Percentiles rank a stretch among this genome's conserved stretches.
Evolutionary conservation across 2,797 vertebrate genomes (phyloP).

Genomic region (Otus scops): DNA sequence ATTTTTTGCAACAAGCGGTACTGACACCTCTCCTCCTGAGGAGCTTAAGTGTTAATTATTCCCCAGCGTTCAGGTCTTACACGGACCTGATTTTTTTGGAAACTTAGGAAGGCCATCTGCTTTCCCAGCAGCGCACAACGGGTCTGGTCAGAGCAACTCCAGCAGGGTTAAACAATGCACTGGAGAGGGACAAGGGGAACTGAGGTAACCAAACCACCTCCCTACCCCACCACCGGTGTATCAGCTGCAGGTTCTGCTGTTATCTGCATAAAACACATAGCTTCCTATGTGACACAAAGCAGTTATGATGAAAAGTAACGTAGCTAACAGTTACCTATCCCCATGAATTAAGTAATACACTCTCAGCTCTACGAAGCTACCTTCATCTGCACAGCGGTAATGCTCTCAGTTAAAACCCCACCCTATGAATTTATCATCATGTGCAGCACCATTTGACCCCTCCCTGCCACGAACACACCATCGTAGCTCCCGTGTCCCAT

Average conservation of each 20-base stretch:
- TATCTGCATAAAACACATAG: rapidly evolving
- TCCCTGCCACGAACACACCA: not conserved
- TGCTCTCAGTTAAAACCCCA: not conserved
- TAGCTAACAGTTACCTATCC: not conserved
- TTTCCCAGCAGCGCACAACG: not conserved
- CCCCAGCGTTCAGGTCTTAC: not conserved
- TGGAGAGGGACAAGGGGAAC: not conserved
- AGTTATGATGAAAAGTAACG: rapidly evolving
- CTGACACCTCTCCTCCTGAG: not conserved
- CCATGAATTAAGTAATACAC: rapidly evolving
- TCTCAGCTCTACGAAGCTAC: rapidly evolving
- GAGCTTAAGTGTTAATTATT: slow-evolving; percentile 27
- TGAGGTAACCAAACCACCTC: not conserved
- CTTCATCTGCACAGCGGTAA: not conserved
- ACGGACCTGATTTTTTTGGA: not conserved
- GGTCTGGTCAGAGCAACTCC: not conserved
- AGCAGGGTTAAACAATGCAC: not conserved
- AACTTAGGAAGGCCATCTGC: slow-evolving; percentile 39
- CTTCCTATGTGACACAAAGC: rapidly evolving
- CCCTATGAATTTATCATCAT: rapidly evolving
- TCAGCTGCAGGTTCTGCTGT: not conserved
- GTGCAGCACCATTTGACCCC: not conserved
- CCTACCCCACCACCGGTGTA: rapidly evolving
- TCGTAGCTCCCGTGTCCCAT: rapidly evolving
- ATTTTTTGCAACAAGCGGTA: not conserved